Evolutionary conservation across 2,113 vertebrate species (phyloP).

Genomic region (Paraplagusia blochii): DNA sequence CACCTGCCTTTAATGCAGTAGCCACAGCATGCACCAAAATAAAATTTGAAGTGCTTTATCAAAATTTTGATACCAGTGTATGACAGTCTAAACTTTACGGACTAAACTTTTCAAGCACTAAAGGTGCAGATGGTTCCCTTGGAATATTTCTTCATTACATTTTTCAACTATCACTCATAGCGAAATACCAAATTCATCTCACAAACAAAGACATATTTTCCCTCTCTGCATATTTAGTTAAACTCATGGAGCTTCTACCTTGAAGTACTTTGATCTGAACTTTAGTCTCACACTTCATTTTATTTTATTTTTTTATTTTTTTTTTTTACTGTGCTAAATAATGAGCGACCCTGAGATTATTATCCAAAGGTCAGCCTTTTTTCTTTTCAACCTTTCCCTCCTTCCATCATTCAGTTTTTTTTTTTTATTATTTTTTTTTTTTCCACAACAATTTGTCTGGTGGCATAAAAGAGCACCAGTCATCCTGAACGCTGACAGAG

Average conservation of each 20-base stretch:
- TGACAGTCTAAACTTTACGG: too few species aligned
- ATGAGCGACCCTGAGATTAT: slow-evolving; percentile 45
- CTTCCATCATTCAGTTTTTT: slow-evolving; percentile 24
- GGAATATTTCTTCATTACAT: background rate
- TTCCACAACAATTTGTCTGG: slow-evolving; percentile 21
- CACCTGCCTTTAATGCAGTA: too few species aligned
- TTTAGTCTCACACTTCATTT: slow-evolving; percentile 43
- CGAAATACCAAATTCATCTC: slow-evolving; percentile 11
- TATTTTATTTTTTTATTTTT: slow-evolving; percentile 42
- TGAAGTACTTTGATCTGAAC: slow-evolving; percentile 22
- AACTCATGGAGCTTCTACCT: slow-evolving; percentile 32
- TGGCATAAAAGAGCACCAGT: slow-evolving; percentile 40
- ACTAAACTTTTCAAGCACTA: too few species aligned
- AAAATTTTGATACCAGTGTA: too few species aligned
- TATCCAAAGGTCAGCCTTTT: slow-evolving; percentile 60
- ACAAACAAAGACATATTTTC: slow-evolving; percentile 40
- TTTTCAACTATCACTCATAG: slow-evolving; percentile 17
- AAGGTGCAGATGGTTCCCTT: too few species aligned
- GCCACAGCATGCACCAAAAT: too few species aligned
- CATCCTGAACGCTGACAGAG: slow-evolving; percentile 54
- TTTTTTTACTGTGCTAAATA: background rate
- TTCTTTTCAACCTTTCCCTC: slow-evolving; percentile 16
- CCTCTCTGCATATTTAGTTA: slow-evolving; percentile 17
- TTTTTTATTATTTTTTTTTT: too few species aligned
- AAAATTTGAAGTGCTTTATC: too few species aligned